phyloP scores from a whole-genome alignment of 1,140 invertebrate genomes.

The Adelges cooleyi region DNA sequence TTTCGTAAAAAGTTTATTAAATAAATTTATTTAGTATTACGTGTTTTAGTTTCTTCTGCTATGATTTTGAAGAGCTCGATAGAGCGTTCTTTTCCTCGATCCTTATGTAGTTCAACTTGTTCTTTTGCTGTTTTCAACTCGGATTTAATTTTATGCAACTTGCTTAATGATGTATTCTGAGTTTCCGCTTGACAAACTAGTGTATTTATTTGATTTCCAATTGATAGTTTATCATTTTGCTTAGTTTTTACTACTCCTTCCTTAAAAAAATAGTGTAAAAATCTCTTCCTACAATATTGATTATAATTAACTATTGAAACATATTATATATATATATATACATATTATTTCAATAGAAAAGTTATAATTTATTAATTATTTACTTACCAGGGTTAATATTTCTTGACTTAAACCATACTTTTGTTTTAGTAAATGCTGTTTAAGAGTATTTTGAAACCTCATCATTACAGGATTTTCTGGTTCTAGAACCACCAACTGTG shows the following conservation, averaged over 20 bases:
- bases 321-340: too few relatives aligned
- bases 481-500: neutral
- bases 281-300: too few relatives aligned
- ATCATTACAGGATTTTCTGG: conserved; percentile 18
- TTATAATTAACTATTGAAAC: too few relatives aligned
- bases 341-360: too few relatives aligned
- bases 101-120: neutral
- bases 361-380: neutral
- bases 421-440: conserved; percentile 22
- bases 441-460: conserved; percentile 20
- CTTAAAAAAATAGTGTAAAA: neutral
- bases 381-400: conserved; percentile 1
- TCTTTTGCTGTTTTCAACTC: conserved; percentile 1
- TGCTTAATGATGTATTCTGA: neutral
- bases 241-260: neutral
- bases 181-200: neutral
- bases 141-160: neutral
- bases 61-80: neutral
- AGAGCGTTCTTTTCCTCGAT: neutral
- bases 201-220: conserved; percentile 11
- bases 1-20: too few relatives aligned
- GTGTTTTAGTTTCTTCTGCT: neutral
- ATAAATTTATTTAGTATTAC: neutral
- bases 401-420: neutral
- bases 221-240: conserved; percentile 5